Evolutionary conservation across 2,888 invertebrate genomes (phyloP), one percentile per base, ranked within the genome.

Genomic region (Netelia inedita): DNA sequence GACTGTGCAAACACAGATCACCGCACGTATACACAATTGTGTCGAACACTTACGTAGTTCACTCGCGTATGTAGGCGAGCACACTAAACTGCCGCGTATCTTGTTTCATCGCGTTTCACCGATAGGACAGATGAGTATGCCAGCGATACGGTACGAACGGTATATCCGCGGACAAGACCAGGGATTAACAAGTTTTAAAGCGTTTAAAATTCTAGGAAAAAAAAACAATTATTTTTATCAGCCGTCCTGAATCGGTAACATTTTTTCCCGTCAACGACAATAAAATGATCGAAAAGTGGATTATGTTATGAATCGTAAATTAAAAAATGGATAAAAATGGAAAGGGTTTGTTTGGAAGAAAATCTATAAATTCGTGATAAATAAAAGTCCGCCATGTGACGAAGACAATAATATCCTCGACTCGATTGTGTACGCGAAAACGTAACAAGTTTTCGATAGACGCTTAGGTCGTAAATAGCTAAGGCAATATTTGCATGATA

Each of bases 31-130:
- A 78, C 71, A 78, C 68, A 46, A 74, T 16, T 63, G 61, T 61
- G 46, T 63, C 57, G 69, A 84, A 84, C 55, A 63, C 63, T 82
- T 69, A 57, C 71, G 63, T 63, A 55, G 43, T 16, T 14, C 11
- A 46, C 28, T 76, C 55, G 23, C 16, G 55, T 66, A 41, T 78
- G 68, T 69, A 50, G 21, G 21, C 46, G 28, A 43, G 65, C 59
- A 61, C 50, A 65, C 61, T 43, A 61, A 68, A 80, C 76, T 61
- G 50, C 23, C 59, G 72, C 53, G 50, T 80, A 84, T 84, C 75
- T 21, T 55, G 57, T 84, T 81, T 81, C 74, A 78, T 81, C 68
- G 81, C 14, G 19, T 73, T 61, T 46, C 63, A 16, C 21, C 46
- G 74, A 76, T 53, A 53, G 14, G 35, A 78, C 16, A 19, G 50